phyloP scores from a whole-genome alignment of 2,888 invertebrate genomes.

The Lacanobia oleracea region DNA sequence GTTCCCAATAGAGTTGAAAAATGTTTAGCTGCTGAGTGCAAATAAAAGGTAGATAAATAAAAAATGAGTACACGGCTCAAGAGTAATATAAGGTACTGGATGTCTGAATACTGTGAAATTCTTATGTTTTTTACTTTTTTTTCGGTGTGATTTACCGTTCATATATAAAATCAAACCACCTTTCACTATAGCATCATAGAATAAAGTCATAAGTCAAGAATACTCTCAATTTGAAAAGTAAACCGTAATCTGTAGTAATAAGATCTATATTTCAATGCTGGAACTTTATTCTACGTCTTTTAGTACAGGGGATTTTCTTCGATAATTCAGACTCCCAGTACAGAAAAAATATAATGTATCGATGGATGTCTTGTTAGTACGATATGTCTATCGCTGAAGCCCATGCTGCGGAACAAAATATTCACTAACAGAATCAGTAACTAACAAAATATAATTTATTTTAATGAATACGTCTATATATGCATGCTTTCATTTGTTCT shows the following conservation, averaged over 20 bases:
- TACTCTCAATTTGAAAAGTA: neutral
- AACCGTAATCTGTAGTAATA: neutral
- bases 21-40: slow-evolving; percentile 36
- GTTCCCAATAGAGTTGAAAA: slow-evolving; percentile 16
- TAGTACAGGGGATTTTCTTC: neutral
- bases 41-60: slow-evolving; percentile 35
- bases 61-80: slow-evolving; percentile 65
- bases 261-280: neutral
- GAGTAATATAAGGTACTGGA: slow-evolving; percentile 28
- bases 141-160: too few species aligned
- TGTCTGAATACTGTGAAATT: slow-evolving; percentile 27
- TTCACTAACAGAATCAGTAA: slow-evolving; percentile 45
- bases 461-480: slow-evolving; percentile 29
- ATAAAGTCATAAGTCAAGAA: neutral
- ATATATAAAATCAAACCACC: neutral
- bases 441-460: slow-evolving; percentile 15
- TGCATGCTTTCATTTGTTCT: slow-evolving; percentile 42
- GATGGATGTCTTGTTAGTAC: slow-evolving; percentile 68
- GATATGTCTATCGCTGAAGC: slow-evolving; percentile 72
- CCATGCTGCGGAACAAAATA: slow-evolving; percentile 78
- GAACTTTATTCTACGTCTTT: neutral
- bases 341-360: slow-evolving; percentile 50
- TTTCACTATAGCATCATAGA: neutral
- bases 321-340: slow-evolving; percentile 54
- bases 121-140: neutral